Evolutionary conservation across 1,140 invertebrate genomes (phyloP).

Genomic region (Drosophila lini): DNA sequence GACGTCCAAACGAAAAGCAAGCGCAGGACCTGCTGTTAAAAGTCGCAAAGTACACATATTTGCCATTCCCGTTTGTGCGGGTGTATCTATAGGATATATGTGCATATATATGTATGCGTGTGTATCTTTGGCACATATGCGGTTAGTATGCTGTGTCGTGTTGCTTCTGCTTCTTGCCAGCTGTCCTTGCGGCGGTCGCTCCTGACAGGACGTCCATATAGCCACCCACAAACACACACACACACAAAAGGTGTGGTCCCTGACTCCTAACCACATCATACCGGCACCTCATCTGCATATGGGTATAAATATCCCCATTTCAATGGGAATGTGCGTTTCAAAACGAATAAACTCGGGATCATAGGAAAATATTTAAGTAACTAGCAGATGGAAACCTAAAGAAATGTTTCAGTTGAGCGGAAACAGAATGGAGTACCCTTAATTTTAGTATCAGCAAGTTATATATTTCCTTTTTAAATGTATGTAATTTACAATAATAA

Average conservation of each 20-base stretch:
- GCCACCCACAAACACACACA: not conserved
- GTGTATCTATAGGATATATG: constrained; percentile 4
- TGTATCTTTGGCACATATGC: constrained; percentile 36
- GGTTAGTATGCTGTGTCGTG: constrained; percentile 13
- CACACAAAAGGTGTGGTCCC: constrained; percentile 25
- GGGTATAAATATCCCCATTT: not conserved
- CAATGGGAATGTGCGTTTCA: not conserved
- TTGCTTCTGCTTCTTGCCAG: constrained; percentile 5
- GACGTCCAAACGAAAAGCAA: constrained; percentile 36
- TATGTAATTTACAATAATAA: too few relatives aligned
- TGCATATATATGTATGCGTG: not conserved
- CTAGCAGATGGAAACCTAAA: not conserved
- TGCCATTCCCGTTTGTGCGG: constrained; percentile 28
- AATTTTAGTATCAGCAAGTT: too few relatives aligned
- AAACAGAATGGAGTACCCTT: too few relatives aligned
- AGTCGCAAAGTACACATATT: constrained; percentile 55
- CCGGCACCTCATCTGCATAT: constrained; percentile 1
- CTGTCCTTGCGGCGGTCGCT: constrained; percentile 11
- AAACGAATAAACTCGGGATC: not conserved
- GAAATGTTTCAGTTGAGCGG: not conserved
- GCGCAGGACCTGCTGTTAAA: constrained; percentile 39
- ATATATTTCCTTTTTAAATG: too few relatives aligned
- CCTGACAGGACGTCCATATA: constrained; percentile 16
- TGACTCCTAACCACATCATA: constrained; percentile 34
- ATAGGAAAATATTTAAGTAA: not conserved